Conservation (phyloP, 1,140 invertebrate genomes). For the Chironomus tepperi region DNA sequence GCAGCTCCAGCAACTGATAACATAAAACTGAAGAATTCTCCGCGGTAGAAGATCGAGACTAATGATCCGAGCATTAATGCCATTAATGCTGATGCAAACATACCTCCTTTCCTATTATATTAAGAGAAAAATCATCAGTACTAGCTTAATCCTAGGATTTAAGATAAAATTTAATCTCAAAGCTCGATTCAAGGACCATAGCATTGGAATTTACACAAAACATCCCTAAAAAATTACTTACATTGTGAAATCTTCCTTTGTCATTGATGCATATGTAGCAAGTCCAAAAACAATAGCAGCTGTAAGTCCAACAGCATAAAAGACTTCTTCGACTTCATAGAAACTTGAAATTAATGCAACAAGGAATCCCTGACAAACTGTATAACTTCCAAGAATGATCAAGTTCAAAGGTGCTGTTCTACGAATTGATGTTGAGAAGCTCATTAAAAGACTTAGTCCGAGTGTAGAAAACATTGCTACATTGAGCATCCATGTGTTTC, state of each 20-base stretch:
- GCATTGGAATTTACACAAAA: no score
- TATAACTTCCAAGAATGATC: background rate
- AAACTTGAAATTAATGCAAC: slow-evolving; percentile 9
- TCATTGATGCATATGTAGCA: slow-evolving; percentile 89
- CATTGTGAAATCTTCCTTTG: slow-evolving; percentile 85
- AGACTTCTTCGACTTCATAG: background rate
- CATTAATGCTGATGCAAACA: background rate
- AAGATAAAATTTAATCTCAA: no score
- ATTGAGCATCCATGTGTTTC: slow-evolving; percentile 1
- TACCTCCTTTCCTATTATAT: background rate
- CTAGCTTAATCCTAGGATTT: no score
- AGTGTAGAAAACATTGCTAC: background rate
- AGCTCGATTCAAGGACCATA: no score
- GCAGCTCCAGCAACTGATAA: slow-evolving; percentile 68
- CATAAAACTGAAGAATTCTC: slow-evolving; percentile 39
- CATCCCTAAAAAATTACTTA: no score
- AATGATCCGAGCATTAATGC: slow-evolving; percentile 56
- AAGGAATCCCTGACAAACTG: slow-evolving; percentile 3
- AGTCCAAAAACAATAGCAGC: slow-evolving; percentile 69
- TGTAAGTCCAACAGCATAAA: slow-evolving; percentile 64
- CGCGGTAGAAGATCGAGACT: slow-evolving; percentile 53
- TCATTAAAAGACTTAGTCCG: background rate
- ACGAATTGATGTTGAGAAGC: background rate
- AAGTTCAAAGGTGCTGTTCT: background rate
- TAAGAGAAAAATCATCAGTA: slow-evolving; percentile 60